Evolutionary conservation across 2,888 invertebrate species (phyloP), one percentile per base, ranked within the genome.

Genomic region (Iphiclides podalirius): DNA sequence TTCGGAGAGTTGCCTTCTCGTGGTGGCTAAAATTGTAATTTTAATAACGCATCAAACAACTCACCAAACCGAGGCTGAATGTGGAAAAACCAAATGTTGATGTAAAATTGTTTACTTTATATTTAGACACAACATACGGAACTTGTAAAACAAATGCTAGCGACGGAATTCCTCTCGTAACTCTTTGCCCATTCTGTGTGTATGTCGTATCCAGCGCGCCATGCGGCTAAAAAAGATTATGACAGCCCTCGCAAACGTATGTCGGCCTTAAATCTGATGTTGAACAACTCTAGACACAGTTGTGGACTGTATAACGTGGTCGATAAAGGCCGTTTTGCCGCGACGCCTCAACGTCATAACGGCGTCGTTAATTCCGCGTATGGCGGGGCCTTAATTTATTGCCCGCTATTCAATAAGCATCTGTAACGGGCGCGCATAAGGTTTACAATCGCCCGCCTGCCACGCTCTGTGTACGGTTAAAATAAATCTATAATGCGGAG

Each of bases 401-500:
- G 64, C 62, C 59, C 58, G 70, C 70, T 76, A 78, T 79, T 79
- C 80, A 75, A 86, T 81, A 82, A 67, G 76, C 75, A 76, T 77
- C 86, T 79, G 76, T 87, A 84, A 75, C 63, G 60, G 67, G 55
- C 64, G 58, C 70, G 69, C 76, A 76, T 86, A 87, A 82, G 87
- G 87, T 85, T 75, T 76, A 81, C 75, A 82, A 79, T 80, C 79
- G 86, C 79, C 79, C 79, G 81, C 70, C 81, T 70, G 51, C 57
- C 49, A 60, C 57, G n/a, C 60, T 64, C 67, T 71, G 70, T 68
- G 76, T 78, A 76, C 76, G 68, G 79, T 74, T 75, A 72, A 70
- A 85, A 87, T 88, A 87, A 87, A 87, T 87, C 87, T 88, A 87
- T 87, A 87, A 87, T 87, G 87, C 86, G 85, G 82, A 81, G 77